These are phyloP conservation scores for Carollia perspicillata DNA, from an alignment of 2,113 vertebrate genomes.

Conservation along the genomic window DNA sequence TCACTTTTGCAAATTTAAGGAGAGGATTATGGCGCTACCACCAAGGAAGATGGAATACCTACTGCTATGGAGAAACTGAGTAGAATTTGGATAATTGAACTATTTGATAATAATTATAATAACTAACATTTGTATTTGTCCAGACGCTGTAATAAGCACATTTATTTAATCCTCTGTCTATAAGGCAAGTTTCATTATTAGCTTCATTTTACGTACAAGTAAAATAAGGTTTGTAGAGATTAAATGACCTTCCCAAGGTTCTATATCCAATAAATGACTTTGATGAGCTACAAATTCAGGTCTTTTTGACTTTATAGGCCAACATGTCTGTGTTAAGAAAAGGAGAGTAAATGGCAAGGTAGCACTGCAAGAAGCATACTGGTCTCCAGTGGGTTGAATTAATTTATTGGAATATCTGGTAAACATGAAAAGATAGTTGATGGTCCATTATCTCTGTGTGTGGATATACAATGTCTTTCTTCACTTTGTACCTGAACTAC, in stretches of 20 bases:
- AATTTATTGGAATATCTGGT: background rate
- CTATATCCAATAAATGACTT: background rate
- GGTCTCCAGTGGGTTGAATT: background rate
- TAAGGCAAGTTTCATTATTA: background rate
- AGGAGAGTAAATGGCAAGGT: background rate
- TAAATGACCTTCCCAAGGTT: background rate
- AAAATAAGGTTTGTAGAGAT: background rate
- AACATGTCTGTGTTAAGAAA: background rate
- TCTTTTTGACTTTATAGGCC: background rate
- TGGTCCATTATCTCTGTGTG: background rate
- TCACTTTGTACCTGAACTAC: slow-evolving; percentile 2
- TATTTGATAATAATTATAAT: slow-evolving; percentile 37
- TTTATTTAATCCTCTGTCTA: slow-evolving; percentile 25
- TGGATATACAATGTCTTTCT: background rate
- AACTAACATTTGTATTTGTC: slow-evolving; percentile 17
- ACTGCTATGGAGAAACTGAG: background rate
- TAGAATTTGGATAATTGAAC: background rate
- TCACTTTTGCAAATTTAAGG: slow-evolving; percentile 42
- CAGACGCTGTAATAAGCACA: slow-evolving; percentile 14
- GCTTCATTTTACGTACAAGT: background rate
- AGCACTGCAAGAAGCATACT: background rate
- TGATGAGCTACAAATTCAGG: background rate
- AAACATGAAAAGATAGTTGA: background rate
- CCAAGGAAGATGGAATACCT: slow-evolving; percentile 8
- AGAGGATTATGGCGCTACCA: slow-evolving; percentile 47